Conservation (phyloP, 1,140 invertebrate species). For the Drosophila subpulchrella region DNA sequence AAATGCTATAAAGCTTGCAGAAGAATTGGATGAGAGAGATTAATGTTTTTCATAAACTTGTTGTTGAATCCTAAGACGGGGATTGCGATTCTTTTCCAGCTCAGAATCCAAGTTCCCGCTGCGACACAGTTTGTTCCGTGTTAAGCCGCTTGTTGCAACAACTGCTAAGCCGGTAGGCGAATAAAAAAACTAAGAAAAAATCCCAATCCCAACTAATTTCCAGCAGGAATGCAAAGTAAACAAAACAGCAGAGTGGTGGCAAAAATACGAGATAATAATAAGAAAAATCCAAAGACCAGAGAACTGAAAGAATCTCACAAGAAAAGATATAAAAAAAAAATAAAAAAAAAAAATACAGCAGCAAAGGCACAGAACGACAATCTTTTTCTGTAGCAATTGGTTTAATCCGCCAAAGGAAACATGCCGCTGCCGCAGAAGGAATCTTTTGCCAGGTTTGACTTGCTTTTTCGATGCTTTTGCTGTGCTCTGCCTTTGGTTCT, state of each 20-base stretch:
- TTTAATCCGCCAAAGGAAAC: conserved; percentile 78
- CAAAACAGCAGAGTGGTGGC: conserved; percentile 8
- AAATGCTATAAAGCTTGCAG: neutral
- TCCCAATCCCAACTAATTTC: conserved; percentile 45
- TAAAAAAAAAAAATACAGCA: neutral
- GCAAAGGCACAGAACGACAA: conserved; percentile 28
- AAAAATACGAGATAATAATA: conserved; percentile 19
- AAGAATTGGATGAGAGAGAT: neutral
- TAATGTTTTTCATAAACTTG: neutral
- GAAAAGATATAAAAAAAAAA: neutral
- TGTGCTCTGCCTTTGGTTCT: conserved; percentile 7
- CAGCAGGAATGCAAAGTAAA: conserved; percentile 35
- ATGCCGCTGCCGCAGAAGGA: conserved; percentile 61
- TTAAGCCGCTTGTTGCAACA: conserved; percentile 76
- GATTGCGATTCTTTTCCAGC: neutral
- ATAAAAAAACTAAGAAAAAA: conserved; percentile 9
- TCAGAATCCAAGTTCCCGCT: neutral
- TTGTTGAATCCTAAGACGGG: neutral
- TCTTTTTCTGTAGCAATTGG: conserved; percentile 73
- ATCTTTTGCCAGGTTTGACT: conserved; percentile 8
- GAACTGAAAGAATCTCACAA: conserved; percentile 50
- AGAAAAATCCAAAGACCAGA: conserved; percentile 5
- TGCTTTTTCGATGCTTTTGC: conserved; percentile 9
- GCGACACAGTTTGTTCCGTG: conserved; percentile 38
- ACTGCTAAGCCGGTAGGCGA: conserved; percentile 56